Percentiles rank a stretch among this genome's conserved stretches.
These are phyloP conservation scores for Protosalanx chinensis DNA, from an alignment of 2,797 vertebrate genomes.

Conservation along the genomic window DNA sequence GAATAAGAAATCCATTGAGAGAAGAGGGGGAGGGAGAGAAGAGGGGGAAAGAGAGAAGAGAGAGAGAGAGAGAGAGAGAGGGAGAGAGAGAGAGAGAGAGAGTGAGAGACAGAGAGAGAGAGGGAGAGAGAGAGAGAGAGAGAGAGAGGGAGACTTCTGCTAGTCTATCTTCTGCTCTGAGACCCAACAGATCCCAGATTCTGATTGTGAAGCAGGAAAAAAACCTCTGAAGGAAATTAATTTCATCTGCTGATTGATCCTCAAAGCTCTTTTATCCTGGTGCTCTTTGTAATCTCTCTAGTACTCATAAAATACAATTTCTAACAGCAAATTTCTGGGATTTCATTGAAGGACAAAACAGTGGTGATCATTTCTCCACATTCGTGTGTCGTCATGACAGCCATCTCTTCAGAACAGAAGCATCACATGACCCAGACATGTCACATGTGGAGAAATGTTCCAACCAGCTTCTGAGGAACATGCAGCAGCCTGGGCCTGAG, in stretches of 20 bases:
- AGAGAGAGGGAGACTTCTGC: conserved; percentile 15
- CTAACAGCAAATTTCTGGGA: neutral
- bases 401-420: neutral
- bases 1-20: too few relatives aligned
- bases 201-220: conserved; percentile 48
- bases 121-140: neutral
- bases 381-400: too few relatives aligned
- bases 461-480: too few relatives aligned
- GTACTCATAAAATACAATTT: neutral
- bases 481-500: too few relatives aligned
- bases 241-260: conserved; percentile 54
- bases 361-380: conserved; percentile 1
- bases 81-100: too few relatives aligned
- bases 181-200: conserved; percentile 41
- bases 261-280: conserved; percentile 5
- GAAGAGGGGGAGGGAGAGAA: neutral
- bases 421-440: neutral
- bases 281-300: conserved; percentile 10
- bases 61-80: neutral
- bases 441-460: too few relatives aligned
- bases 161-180: conserved; percentile 50
- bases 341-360: neutral
- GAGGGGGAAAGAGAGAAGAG: neutral
- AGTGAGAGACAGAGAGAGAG: neutral
- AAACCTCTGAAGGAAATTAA: too few relatives aligned